Conservation (phyloP, 2,888 invertebrate genomes). For the Drosophila helvetica region DNA sequence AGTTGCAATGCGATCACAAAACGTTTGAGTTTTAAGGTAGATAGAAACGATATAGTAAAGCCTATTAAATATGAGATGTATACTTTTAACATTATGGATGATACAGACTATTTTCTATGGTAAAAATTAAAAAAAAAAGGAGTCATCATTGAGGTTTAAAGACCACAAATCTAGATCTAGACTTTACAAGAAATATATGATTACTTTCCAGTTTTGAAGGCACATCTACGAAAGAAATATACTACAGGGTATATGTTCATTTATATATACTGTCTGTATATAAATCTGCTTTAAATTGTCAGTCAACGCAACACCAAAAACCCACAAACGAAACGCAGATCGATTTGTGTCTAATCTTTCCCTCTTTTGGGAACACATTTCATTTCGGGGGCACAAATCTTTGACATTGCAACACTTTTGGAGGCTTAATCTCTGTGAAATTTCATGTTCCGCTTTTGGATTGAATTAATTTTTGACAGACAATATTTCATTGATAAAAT, state of each 20-base stretch:
- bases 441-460: conserved; percentile 44
- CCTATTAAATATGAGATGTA: too few relatives aligned
- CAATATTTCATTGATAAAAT: conserved; percentile 62
- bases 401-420: conserved; percentile 48
- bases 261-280: neutral
- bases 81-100: too few relatives aligned
- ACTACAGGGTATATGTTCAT: neutral
- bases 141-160: too few relatives aligned
- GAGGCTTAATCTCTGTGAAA: conserved; percentile 66
- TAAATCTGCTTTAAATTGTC: conserved; percentile 2
- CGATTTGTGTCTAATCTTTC: conserved; percentile 33
- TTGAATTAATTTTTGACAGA: conserved; percentile 33
- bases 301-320: conserved; percentile 9
- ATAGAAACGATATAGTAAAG: too few relatives aligned
- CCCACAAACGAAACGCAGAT: conserved; percentile 14
- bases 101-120: too few relatives aligned
- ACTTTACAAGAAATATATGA: too few relatives aligned
- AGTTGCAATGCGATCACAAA: too few relatives aligned
- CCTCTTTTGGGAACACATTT: conserved; percentile 4
- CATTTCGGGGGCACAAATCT: conserved; percentile 46
- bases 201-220: too few relatives aligned
- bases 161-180: too few relatives aligned
- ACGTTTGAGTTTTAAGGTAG: too few relatives aligned
- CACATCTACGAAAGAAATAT: too few relatives aligned
- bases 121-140: too few relatives aligned